phyloP scores from a whole-genome alignment of 1,140 invertebrate genomes.

The Aporrectodea caliginosa region DNA sequence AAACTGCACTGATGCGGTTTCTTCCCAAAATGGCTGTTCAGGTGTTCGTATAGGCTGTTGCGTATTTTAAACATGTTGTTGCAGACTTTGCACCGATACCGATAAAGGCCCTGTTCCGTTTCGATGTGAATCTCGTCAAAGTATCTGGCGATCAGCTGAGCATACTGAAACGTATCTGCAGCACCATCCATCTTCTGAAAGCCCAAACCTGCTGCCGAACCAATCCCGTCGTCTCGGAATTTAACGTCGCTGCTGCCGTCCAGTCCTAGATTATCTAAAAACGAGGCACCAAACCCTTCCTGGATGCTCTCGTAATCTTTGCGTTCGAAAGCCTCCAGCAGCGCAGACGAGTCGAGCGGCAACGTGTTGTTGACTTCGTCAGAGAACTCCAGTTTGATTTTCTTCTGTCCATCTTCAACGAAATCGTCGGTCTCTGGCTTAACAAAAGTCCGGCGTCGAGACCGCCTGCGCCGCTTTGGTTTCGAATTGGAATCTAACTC shows the following conservation, averaged over 20 bases:
- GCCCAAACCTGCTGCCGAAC: background rate
- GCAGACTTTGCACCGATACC: conserved; percentile 28
- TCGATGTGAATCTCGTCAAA: conserved; percentile 28
- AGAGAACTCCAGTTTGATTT: background rate
- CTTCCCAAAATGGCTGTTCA: conserved; percentile 29
- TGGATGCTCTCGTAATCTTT: background rate
- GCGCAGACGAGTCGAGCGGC: conserved; percentile 1
- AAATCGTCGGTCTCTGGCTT: background rate
- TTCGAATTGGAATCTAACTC: background rate
- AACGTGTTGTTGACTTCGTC: background rate
- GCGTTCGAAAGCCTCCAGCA: background rate
- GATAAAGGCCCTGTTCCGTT: conserved; percentile 22
- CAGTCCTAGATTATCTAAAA: background rate
- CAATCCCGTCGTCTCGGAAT: background rate
- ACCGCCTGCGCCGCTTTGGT: background rate
- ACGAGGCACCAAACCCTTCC: background rate
- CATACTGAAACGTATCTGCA: background rate
- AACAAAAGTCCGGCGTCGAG: background rate
- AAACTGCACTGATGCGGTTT: conserved; percentile 16
- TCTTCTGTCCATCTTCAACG: background rate
- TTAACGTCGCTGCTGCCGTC: background rate
- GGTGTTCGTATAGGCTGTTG: conserved; percentile 31
- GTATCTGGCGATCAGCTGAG: conserved; percentile 18
- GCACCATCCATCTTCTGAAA: background rate
- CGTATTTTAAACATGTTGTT: conserved; percentile 26